phyloP scores from a whole-genome alignment of 2,113 vertebrate species.

The Clarias gariepinus region DNA sequence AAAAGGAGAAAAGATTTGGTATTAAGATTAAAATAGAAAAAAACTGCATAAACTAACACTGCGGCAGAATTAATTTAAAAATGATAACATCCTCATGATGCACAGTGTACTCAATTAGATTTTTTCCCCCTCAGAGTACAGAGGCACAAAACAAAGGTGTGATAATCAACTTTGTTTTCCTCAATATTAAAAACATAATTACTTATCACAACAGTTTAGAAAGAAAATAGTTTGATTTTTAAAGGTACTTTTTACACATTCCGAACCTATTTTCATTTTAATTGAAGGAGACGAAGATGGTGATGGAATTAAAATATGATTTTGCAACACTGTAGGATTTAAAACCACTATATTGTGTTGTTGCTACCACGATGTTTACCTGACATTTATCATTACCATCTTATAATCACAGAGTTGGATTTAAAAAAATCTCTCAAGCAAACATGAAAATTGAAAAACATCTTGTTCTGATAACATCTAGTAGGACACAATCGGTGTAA shows the following conservation, averaged over 20 bases:
- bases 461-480: neutral
- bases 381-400: neutral
- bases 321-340: neutral
- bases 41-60: neutral
- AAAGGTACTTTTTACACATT: neutral
- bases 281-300: neutral
- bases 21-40: neutral
- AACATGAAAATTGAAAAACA: neutral
- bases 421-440: neutral
- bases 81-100: neutral
- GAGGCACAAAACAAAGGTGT: neutral
- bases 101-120: neutral
- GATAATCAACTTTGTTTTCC: neutral
- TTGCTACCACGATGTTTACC: neutral
- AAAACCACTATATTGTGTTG: neutral
- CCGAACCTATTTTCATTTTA: neutral
- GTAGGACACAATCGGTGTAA: neutral
- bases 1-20: neutral
- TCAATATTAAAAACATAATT: neutral
- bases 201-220: neutral
- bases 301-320: conserved; percentile 5
- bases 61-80: neutral
- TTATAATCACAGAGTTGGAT: neutral
- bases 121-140: neutral
- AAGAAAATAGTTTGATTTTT: neutral